Percentiles rank a stretch among this genome's conserved stretches.
phyloP scores from a whole-genome alignment of 2,797 vertebrate genomes.

The Jordanella pulchra region DNA sequence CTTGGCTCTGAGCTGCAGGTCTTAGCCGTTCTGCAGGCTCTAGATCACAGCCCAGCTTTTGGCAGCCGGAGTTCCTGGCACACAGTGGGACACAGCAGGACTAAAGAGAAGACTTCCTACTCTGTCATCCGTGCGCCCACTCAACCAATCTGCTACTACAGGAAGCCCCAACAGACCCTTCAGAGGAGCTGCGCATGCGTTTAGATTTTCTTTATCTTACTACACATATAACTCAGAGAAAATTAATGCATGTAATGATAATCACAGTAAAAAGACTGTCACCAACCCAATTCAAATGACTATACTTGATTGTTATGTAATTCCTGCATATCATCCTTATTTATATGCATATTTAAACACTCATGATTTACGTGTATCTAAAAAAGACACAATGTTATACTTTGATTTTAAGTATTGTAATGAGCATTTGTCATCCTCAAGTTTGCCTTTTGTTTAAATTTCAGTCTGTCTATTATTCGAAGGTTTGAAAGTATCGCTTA shows the following conservation, averaged over 20 bases:
- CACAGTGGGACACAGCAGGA: slow-evolving; percentile 58
- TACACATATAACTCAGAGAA: neutral
- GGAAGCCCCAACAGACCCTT: slow-evolving; percentile 40
- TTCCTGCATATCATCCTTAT: slow-evolving; percentile 9
- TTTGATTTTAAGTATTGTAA: too few relatives aligned
- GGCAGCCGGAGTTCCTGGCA: slow-evolving; percentile 59
- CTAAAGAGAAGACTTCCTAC: slow-evolving; percentile 65
- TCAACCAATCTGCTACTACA: slow-evolving; percentile 75
- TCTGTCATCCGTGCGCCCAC: slow-evolving; percentile 67
- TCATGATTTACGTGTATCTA: slow-evolving; percentile 24
- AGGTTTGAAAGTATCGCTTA: neutral
- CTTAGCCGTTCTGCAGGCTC: slow-evolving; percentile 37
- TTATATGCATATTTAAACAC: slow-evolving; percentile 42
- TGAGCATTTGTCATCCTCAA: too few relatives aligned
- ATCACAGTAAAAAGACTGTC: neutral
- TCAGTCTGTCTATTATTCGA: neutral
- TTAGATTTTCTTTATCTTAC: slow-evolving; percentile 28
- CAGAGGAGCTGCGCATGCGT: slow-evolving; percentile 24
- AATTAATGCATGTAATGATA: neutral
- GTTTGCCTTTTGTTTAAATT: too few relatives aligned
- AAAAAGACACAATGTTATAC: neutral
- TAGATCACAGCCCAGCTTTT: slow-evolving; percentile 46
- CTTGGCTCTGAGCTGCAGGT: slow-evolving; percentile 26
- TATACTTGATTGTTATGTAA: neutral
- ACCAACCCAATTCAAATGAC: neutral